Evolutionary conservation across 2,113 vertebrate genomes (phyloP).

Genomic region (Salvator merianae): DNA sequence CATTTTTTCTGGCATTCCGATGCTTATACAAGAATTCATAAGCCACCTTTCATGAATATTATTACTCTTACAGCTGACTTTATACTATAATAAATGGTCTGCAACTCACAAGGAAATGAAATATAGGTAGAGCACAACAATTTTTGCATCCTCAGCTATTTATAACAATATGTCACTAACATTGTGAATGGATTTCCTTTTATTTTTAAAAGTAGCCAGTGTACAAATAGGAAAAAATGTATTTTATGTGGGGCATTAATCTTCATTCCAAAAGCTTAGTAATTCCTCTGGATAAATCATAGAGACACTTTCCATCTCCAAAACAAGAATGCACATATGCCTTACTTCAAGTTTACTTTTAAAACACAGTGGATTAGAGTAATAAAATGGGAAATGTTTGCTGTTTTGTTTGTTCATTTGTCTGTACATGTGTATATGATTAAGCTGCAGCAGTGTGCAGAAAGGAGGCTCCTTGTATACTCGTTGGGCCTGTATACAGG

Average conservation of each 20-base stretch:
- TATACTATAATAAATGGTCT: constrained; percentile 37
- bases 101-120: constrained; percentile 33
- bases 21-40: constrained; percentile 44
- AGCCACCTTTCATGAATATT: constrained; percentile 7
- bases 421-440: too few relatives aligned
- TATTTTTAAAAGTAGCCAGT: constrained; percentile 18
- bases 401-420: neutral
- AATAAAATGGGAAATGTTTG: neutral
- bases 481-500: too few relatives aligned
- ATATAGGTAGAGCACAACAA: constrained; percentile 25
- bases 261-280: constrained; percentile 16
- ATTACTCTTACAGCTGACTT: constrained; percentile 35
- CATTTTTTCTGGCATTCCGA: constrained; percentile 3
- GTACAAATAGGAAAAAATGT: constrained; percentile 9
- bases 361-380: neutral
- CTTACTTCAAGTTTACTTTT: neutral
- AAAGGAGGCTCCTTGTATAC: too few relatives aligned
- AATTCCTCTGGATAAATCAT: neutral
- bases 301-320: neutral
- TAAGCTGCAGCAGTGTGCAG: too few relatives aligned
- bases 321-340: neutral
- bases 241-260: constrained; percentile 24
- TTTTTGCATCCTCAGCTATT: constrained; percentile 43
- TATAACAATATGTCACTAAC: constrained; percentile 45
- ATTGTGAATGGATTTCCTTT: constrained; percentile 31